Evolutionary conservation across 1,140 invertebrate genomes (phyloP).

Genomic region (Listronotus bonariensis): DNA sequence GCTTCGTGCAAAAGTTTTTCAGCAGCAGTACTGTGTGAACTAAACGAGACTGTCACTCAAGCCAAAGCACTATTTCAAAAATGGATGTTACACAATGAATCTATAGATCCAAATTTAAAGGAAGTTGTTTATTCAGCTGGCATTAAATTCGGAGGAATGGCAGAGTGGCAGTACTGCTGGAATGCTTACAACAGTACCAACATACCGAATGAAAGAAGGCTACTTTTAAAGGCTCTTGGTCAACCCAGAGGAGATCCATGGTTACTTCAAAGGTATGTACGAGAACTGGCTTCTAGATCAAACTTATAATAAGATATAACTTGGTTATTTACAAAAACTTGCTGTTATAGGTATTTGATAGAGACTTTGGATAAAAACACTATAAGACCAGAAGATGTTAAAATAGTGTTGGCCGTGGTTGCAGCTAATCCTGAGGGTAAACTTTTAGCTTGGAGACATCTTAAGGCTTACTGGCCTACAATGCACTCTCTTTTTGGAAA

Average conservation of each 20-base stretch:
- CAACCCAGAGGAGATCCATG: constrained; percentile 69
- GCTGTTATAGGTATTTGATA: constrained; percentile 62
- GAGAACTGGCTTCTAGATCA: no score
- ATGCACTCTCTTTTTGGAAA: constrained; percentile 69
- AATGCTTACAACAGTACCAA: constrained; percentile 68
- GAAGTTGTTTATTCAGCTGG: constrained; percentile 77
- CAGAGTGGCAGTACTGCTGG: constrained; percentile 80
- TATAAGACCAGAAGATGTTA: constrained; percentile 72
- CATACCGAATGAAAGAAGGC: constrained; percentile 69
- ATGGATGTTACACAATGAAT: constrained; percentile 66
- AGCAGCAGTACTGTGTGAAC: constrained; percentile 65
- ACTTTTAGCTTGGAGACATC: constrained; percentile 75
- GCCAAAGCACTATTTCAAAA: constrained; percentile 66
- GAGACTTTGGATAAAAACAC: constrained; percentile 64
- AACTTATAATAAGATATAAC: no score
- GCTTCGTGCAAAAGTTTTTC: constrained; percentile 48
- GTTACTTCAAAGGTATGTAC: constrained; percentile 64
- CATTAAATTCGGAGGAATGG: constrained; percentile 68
- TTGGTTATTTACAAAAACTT: no score
- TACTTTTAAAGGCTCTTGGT: constrained; percentile 73
- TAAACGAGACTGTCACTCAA: constrained; percentile 66
- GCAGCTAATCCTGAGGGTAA: constrained; percentile 73
- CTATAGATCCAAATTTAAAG: constrained; percentile 71
- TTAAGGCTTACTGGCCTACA: constrained; percentile 73
- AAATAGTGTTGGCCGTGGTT: constrained; percentile 69